Conservation (phyloP, 2,888 invertebrate species). For the Drosophila atripex region DNA sequence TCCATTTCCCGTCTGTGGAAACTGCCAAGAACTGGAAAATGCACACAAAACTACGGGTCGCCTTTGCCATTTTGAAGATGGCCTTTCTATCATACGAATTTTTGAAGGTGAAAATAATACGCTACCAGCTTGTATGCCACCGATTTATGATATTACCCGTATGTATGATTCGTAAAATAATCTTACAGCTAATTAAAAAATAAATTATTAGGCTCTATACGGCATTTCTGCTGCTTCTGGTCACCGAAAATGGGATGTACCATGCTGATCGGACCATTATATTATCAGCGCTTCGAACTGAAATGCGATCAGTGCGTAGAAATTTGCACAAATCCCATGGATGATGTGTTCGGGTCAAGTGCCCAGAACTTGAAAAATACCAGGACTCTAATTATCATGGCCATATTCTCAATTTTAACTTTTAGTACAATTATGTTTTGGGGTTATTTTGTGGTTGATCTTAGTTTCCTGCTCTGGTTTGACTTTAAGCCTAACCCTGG, state of each 20-base stretch:
- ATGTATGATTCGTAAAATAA: background rate
- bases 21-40: background rate
- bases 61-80: background rate
- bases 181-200: background rate
- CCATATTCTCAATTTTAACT: background rate
- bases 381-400: background rate
- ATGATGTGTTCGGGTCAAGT: background rate
- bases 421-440: background rate
- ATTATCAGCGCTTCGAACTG: background rate
- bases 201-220: background rate
- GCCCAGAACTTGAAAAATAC: background rate
- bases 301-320: background rate
- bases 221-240: slow-evolving; percentile 24
- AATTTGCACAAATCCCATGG: background rate
- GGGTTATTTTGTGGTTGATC: background rate
- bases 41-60: background rate
- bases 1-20: background rate
- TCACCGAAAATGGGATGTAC: slow-evolving; percentile 12
- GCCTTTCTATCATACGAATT: background rate
- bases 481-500: slow-evolving; percentile 4
- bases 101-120: background rate
- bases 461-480: background rate
- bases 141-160: background rate
- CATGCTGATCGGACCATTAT: background rate
- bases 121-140: background rate